Evolutionary conservation across 2,888 invertebrate genomes (phyloP).

Genomic region (Trissolcus japonicus): DNA sequence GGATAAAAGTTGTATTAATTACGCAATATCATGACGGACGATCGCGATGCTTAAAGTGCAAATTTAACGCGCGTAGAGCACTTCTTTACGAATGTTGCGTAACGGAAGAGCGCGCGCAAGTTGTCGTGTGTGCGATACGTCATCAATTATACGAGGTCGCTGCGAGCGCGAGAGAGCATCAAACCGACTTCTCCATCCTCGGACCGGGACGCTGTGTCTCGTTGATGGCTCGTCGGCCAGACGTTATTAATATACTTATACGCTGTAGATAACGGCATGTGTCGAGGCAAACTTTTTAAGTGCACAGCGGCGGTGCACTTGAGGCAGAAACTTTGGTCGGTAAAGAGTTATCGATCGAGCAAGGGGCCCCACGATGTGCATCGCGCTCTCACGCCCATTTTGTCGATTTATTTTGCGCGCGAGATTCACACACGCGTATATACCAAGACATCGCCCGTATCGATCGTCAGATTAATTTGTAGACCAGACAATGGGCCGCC

Average conservation of each 20-base stretch:
- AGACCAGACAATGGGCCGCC: constrained; percentile 76
- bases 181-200: not conserved
- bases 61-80: constrained; percentile 13
- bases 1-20: constrained; percentile 21
- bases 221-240: constrained; percentile 45
- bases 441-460: constrained; percentile 69
- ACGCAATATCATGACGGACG: constrained; percentile 30
- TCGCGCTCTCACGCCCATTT: constrained; percentile 60
- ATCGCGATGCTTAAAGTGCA: constrained; percentile 15
- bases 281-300: constrained; percentile 60
- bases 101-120: constrained; percentile 8
- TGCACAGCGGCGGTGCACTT: constrained; percentile 44
- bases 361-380: constrained; percentile 24
- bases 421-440: constrained; percentile 62
- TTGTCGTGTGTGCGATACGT: constrained; percentile 13
- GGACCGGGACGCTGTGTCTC: constrained; percentile 11
- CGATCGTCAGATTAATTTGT: constrained; percentile 75
- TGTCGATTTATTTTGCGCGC: constrained; percentile 68
- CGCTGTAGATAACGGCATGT: constrained; percentile 47
- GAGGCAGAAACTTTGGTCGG: constrained; percentile 51
- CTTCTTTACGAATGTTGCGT: constrained; percentile 24
- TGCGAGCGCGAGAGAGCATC: not conserved
- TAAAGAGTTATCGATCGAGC: constrained; percentile 59
- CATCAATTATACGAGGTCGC: constrained; percentile 5
- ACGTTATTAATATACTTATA: constrained; percentile 47